These are phyloP conservation scores for Lasioglossum pauxillum DNA, from an alignment of 2,888 invertebrate genomes.

Conservation along the genomic window DNA sequence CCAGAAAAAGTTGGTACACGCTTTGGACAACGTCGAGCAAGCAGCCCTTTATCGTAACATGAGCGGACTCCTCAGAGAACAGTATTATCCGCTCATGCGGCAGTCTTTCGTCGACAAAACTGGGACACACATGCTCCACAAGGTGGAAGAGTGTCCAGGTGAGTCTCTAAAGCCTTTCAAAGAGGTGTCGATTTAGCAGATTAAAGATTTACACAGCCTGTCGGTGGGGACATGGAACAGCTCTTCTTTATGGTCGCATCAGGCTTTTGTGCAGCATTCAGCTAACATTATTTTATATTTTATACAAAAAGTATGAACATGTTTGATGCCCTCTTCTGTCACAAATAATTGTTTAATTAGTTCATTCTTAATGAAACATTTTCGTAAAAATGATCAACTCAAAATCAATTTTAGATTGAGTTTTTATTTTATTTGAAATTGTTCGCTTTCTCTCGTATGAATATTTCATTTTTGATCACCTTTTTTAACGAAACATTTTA, in stretches of 20 bases:
- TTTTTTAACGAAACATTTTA: no score
- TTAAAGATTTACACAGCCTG: not conserved
- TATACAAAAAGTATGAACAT: not conserved
- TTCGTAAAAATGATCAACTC: not conserved
- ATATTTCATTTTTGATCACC: not conserved
- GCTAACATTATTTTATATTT: not conserved
- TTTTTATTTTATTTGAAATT: not conserved
- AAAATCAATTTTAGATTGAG: not conserved
- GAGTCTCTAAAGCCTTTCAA: not conserved
- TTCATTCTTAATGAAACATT: not conserved
- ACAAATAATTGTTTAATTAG: not conserved
- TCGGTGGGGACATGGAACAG: not conserved
- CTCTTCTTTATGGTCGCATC: not conserved
- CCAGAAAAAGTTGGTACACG: slow-evolving; percentile 42
- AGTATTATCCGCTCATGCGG: not conserved
- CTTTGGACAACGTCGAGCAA: slow-evolving; percentile 33
- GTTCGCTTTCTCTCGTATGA: not conserved
- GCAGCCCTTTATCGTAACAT: slow-evolving; percentile 70
- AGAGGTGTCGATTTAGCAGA: not conserved
- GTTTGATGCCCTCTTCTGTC: not conserved
- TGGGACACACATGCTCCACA: not conserved
- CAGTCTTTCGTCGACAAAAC: not conserved
- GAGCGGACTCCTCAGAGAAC: slow-evolving; percentile 18
- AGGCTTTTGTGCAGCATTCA: not conserved
- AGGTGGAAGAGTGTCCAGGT: not conserved